Evolutionary conservation across 2,113 vertebrate species (phyloP).

Genomic region (Ammodytes dubius): DNA sequence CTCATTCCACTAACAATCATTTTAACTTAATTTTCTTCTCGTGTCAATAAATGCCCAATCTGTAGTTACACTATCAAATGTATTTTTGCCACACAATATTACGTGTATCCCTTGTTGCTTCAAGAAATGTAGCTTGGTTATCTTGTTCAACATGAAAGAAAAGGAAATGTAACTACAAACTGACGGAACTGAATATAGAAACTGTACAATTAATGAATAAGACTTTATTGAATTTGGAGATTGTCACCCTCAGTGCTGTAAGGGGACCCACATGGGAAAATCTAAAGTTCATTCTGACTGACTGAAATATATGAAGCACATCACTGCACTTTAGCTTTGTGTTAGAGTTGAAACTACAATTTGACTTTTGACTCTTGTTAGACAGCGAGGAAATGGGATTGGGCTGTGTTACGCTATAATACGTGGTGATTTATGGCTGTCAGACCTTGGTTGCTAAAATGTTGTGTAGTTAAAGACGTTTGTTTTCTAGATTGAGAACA

Average conservation of each 20-base stretch:
- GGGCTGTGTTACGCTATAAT: not conserved
- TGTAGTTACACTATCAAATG: not conserved
- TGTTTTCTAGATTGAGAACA: not conserved
- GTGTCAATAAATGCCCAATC: not conserved
- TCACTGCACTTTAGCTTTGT: not conserved
- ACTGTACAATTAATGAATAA: not conserved
- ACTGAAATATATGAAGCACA: slow-evolving; percentile 2
- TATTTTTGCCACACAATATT: not conserved
- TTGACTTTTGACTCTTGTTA: not conserved
- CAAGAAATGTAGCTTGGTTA: slow-evolving; percentile 2
- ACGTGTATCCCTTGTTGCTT: slow-evolving; percentile 9
- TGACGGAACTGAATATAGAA: not conserved
- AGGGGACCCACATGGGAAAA: not conserved
- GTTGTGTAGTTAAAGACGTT: not conserved
- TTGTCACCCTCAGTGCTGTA: not conserved
- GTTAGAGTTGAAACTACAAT: not conserved
- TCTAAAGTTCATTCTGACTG: not conserved
- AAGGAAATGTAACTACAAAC: not conserved
- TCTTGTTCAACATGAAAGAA: slow-evolving; percentile 14
- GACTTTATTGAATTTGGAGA: not conserved
- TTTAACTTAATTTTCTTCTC: not conserved
- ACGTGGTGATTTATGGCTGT: not conserved
- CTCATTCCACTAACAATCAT: not conserved
- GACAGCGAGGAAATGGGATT: not conserved
- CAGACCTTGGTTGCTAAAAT: not conserved